Evolutionary conservation across 1,140 invertebrate genomes (phyloP), one percentile per base, ranked within the genome.

Genomic region (Melipona quadrifasciata): DNA sequence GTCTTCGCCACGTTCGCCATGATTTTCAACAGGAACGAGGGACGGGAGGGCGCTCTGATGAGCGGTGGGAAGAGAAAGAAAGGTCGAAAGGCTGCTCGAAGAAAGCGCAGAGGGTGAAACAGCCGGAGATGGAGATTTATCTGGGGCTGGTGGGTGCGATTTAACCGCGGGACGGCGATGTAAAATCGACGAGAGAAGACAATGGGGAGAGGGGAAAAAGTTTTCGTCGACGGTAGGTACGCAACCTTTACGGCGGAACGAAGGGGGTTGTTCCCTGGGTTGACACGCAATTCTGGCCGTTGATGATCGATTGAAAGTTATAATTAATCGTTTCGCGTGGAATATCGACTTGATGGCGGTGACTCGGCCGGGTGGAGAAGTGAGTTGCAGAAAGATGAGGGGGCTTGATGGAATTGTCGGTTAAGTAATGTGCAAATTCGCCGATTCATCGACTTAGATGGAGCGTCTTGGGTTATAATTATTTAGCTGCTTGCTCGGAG

Each of bases 1-100:
- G 31, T 71, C 76, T 34, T 68, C 55, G 39, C 72, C 71, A 64
- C 76, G 76, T 55, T 67, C 31, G 64, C 53, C 71, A 79, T 71
- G 84, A 86, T 85, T 90, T 87, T 88, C 86, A 71, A 67, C 53
- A 57, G 51, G 80, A 65, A 8, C 53, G 17, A 55, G 53, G 53
- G 1, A 57, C 27, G 70, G 78, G n/a, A 39, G 55, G 51, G 61
- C 27, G 64, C 31, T 53, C 61, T 73, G 51, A 71, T 71, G 74
- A 34, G 72, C 81, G 78, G 68, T 55, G 73, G 82, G 21, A 64
- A n/a, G 57, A 17, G 61, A 64, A 76, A 53, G 57, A 73, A 61
- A 64, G 57, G 65, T 84, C 73, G 72, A 55, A n/a, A 76, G 57
- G 67, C 58, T 51, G 51, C 21, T 57, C 55, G 39, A 89, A 74